Base-by-base conservation (phyloP, 2,113 vertebrate species). In the Junco hyemalis region DNA sequence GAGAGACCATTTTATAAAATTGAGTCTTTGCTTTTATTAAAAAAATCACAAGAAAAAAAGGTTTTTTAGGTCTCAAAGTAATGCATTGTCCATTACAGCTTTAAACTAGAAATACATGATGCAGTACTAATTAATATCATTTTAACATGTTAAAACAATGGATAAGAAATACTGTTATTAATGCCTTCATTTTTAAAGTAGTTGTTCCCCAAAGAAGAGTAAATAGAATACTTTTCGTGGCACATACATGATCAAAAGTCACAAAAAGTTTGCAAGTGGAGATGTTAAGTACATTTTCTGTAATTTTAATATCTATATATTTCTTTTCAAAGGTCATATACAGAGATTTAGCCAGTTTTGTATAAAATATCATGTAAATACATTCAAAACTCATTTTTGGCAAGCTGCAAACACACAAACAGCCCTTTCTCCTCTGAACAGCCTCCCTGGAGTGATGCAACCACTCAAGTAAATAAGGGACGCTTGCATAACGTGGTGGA, bases 141-240 rank as follows among this genome's bases (percentile, higher is more conserved):
- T 83, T 94, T 78, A 95, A 92, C 85, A 93, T 17, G 63, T 88
- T 95, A 86, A 97, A 96, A 92, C 79, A 95, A 79, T 66, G 88
- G 45, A 65, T 95, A 95, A 77, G 72, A 93, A 97, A 96, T 96
- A 97, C 81, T 93, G 84, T 81, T 71, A 69, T 81, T 94, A 94
- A 96, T 95, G 94, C 94, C 97, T 96, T 97, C 93, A 94, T 95
- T 97, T 96, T 88, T 60, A 88, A 94, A 95, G 79, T 72, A 93
- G 72, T 77, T 96, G 96, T 94, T 96, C 88, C 95, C 95, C 81
- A 64, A 65, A 81, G 57, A 87, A 92, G 90, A 97, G 90, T 97
- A 96, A 94, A 93, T 94, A 95, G 24, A 86, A 71, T 70, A 79
- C 61, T 92, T 95, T 33, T 59, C 12, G 11, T 83, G 92, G 90